Conservation (phyloP, 2,113 vertebrate species). For the Psammodynastes pulverulentus region DNA sequence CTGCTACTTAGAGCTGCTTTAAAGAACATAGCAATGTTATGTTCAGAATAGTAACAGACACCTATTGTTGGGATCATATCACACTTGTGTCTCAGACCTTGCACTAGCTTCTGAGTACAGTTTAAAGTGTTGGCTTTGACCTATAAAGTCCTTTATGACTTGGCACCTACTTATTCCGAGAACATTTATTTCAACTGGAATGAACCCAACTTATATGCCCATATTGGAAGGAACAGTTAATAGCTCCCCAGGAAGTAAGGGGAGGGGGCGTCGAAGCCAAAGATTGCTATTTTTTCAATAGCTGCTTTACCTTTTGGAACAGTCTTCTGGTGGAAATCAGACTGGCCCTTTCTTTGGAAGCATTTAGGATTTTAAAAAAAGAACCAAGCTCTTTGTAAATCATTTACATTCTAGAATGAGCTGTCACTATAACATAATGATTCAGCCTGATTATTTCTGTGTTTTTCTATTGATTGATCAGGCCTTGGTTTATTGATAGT, state of each 20-base stretch:
- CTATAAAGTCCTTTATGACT: not conserved
- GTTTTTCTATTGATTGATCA: not conserved
- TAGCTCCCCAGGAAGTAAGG: not conserved
- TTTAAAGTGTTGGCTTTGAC: not conserved
- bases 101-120: not conserved
- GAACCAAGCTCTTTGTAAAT: not conserved
- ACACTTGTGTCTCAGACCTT: not conserved
- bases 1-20: not conserved
- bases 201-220: not conserved
- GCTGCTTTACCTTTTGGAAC: not conserved
- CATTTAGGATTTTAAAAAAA: not conserved
- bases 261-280: not conserved
- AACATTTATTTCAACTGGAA: not conserved
- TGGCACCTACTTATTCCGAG: not conserved
- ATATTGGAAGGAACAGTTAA: not conserved
- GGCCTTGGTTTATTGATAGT: not conserved
- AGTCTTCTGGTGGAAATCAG: not conserved
- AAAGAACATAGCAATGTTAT: not conserved
- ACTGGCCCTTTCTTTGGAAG: not conserved
- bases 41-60: not conserved
- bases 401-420: not conserved
- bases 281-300: not conserved
- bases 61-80: not conserved
- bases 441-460: not conserved
- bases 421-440: not conserved